Conservation (phyloP, 2,113 vertebrate genomes). For the Triplophysa siluroides region DNA sequence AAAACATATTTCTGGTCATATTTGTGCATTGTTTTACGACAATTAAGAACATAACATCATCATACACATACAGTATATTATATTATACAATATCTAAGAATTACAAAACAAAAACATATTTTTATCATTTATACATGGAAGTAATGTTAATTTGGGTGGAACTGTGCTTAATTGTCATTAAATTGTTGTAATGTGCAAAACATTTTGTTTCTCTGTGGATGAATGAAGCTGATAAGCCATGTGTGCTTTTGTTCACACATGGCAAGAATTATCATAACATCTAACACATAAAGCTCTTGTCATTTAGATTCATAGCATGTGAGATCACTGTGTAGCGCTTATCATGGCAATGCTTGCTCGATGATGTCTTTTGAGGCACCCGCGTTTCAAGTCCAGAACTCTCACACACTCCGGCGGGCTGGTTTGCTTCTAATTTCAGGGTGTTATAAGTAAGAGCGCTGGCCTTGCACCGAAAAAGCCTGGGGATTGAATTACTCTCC, state of each 20-base stretch:
- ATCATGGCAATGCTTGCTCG: constrained; percentile 34
- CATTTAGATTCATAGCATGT: constrained; percentile 8
- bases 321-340: constrained; percentile 41
- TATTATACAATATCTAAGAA: no score
- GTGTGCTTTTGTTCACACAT: constrained; percentile 16
- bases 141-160: no score
- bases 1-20: no score
- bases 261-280: constrained; percentile 20
- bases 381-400: constrained; percentile 7
- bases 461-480: constrained; percentile 57
- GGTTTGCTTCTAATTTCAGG: constrained; percentile 57
- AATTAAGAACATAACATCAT: no score
- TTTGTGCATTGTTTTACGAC: no score
- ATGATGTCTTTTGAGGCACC: constrained; percentile 24
- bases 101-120: no score
- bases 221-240: neutral
- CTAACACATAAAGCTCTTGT: neutral
- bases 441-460: constrained; percentile 49
- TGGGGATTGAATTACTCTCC: constrained; percentile 59
- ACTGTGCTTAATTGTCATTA: no score
- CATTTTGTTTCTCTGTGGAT: no score
- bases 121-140: no score
- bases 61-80: no score
- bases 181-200: no score
- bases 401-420: constrained; percentile 48